phyloP scores from a whole-genome alignment of 2,888 invertebrate genomes.

The Resseliella maxima region DNA sequence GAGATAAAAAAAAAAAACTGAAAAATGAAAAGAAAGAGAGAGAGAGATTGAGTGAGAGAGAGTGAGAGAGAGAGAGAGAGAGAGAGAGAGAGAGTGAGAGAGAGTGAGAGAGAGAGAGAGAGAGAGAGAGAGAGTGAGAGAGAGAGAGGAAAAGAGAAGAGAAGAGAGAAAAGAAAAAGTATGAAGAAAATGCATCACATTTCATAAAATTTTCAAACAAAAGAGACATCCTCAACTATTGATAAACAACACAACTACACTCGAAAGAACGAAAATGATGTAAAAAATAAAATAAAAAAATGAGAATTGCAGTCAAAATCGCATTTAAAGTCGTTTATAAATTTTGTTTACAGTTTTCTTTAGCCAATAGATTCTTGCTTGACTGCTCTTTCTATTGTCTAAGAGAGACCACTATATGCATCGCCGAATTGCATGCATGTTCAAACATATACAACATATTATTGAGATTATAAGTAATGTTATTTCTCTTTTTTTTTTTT shows the following conservation, averaged over 20 bases:
- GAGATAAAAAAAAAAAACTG: background rate
- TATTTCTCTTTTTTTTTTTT: background rate
- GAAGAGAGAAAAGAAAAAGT: too few species aligned
- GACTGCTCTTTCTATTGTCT: background rate
- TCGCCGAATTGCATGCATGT: background rate
- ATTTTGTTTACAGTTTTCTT: conserved; percentile 12
- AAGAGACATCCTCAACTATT: background rate
- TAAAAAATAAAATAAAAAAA: background rate
- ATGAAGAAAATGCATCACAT: background rate
- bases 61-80: too few species aligned
- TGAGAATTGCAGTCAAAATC: conserved; percentile 35
- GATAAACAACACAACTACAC: background rate
- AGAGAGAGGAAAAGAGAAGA: too few species aligned
- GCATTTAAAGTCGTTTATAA: conserved; percentile 48
- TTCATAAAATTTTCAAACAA: background rate
- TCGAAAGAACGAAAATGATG: background rate
- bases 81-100: too few species aligned
- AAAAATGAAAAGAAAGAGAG: too few species aligned
- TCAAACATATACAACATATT: background rate
- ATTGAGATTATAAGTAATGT: background rate
- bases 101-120: too few species aligned
- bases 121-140: too few species aligned
- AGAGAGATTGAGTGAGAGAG: too few species aligned
- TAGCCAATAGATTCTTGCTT: background rate
- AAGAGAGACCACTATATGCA: background rate